Conservation (phyloP, 2,113 vertebrate species). For the Puntigrus tetrazona region DNA sequence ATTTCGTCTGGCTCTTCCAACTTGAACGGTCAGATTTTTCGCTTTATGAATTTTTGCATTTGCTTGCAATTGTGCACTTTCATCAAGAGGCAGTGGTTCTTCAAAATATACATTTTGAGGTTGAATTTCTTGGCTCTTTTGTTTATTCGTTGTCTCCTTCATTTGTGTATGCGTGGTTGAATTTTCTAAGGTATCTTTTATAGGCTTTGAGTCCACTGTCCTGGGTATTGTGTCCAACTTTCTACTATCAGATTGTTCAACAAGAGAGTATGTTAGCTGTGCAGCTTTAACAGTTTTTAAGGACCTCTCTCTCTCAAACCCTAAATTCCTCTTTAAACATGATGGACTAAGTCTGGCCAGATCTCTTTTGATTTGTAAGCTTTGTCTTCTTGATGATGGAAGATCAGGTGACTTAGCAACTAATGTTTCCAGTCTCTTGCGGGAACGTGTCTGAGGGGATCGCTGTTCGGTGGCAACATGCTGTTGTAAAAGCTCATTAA, state of each 20-base stretch:
- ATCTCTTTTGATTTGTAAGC: slow-evolving; percentile 87
- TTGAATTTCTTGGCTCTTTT: slow-evolving; percentile 30
- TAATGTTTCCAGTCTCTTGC: slow-evolving; percentile 84
- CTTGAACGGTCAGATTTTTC: background rate
- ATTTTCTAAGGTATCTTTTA: slow-evolving; percentile 14
- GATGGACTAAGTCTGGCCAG: slow-evolving; percentile 81
- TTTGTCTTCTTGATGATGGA: slow-evolving; percentile 79
- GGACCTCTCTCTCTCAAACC: background rate
- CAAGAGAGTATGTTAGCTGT: background rate
- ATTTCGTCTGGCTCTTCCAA: slow-evolving; percentile 77
- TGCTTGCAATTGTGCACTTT: background rate
- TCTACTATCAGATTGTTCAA: background rate
- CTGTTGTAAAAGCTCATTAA: slow-evolving; percentile 85
- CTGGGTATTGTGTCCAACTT: background rate
- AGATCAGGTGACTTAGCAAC: slow-evolving; percentile 80
- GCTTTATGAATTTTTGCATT: slow-evolving; percentile 57
- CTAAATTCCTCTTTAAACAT: slow-evolving; percentile 72
- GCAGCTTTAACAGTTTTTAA: background rate
- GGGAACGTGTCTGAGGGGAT: slow-evolving; percentile 86
- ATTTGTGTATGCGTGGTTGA: background rate
- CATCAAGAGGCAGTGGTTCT: background rate
- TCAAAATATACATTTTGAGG: background rate
- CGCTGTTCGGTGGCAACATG: slow-evolving; percentile 83
- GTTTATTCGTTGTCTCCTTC: slow-evolving; percentile 33
- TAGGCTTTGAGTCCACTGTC: background rate